Evolutionary conservation across 1,140 invertebrate species (phyloP).

Genomic region (Pygmarrhopalites habei): DNA sequence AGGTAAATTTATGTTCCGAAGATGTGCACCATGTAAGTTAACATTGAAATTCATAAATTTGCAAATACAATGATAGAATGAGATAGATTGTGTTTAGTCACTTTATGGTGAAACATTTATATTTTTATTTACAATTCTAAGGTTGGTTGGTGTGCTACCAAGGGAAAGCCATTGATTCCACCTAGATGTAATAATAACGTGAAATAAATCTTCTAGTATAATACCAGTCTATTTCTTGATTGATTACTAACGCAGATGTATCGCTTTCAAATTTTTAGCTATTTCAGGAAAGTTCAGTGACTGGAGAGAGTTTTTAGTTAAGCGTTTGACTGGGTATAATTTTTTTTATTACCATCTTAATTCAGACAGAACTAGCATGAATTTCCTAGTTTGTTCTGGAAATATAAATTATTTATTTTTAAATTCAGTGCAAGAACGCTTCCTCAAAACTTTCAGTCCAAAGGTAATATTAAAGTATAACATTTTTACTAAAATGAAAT

Average conservation of each 20-base stretch:
- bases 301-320: conserved; percentile 91
- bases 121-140: too few species aligned
- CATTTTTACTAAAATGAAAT: too few species aligned
- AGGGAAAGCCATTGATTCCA: conserved; percentile 88
- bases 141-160: conserved; percentile 94
- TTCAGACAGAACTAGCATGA: too few species aligned
- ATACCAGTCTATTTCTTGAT: not conserved
- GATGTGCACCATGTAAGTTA: conserved; percentile 89
- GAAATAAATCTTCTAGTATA: too few species aligned
- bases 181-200: conserved; percentile 67
- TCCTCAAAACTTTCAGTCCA: conserved; percentile 84
- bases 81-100: too few species aligned
- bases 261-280: conserved; percentile 42
- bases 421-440: conserved; percentile 84
- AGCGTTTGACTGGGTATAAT: conserved; percentile 82
- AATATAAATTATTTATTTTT: too few species aligned
- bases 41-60: too few species aligned
- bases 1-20: conserved; percentile 84
- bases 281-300: conserved; percentile 87
- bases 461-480: too few species aligned
- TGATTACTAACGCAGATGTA: not conserved
- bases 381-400: too few species aligned
- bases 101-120: too few species aligned
- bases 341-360: too few species aligned
- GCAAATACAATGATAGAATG: too few species aligned